These are phyloP conservation scores for Centropus bengalensis DNA, from an alignment of 2,113 vertebrate genomes.

Conservation along the genomic window DNA sequence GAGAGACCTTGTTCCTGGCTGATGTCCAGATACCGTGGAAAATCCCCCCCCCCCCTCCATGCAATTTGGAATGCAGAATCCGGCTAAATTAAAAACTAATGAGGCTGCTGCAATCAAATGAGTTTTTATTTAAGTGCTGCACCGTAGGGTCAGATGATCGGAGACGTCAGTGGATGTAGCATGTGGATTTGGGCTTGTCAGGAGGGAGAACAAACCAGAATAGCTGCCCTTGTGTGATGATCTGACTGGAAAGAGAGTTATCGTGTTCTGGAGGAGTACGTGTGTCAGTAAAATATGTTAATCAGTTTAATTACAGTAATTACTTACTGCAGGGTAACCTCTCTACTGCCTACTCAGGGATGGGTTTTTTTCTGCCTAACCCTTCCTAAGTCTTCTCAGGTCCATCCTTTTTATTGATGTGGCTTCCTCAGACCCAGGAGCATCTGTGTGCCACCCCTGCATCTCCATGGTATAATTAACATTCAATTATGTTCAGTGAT, in stretches of 20 bases:
- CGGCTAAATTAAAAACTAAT: background rate
- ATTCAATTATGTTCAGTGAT: background rate
- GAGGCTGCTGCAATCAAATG: background rate
- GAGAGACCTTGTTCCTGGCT: background rate
- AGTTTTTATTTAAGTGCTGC: accelerated
- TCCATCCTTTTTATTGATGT: background rate
- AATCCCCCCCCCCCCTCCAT: background rate
- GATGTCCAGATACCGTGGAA: background rate
- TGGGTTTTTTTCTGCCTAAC: background rate
- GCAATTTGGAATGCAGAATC: background rate
- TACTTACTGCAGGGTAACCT: background rate
- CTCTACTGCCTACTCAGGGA: background rate
- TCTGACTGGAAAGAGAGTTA: background rate
- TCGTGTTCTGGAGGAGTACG: background rate
- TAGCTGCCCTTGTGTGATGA: background rate
- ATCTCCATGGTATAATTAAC: background rate
- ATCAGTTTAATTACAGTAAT: background rate
- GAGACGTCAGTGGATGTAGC: background rate
- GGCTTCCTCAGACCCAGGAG: background rate
- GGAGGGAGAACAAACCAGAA: background rate
- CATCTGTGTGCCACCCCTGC: background rate
- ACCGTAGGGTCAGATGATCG: background rate
- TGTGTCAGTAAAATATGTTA: background rate
- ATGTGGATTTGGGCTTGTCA: background rate
- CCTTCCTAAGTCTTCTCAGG: background rate